Evolutionary conservation across 1,140 invertebrate genomes (phyloP).

Genomic region (Halyomorpha halys): DNA sequence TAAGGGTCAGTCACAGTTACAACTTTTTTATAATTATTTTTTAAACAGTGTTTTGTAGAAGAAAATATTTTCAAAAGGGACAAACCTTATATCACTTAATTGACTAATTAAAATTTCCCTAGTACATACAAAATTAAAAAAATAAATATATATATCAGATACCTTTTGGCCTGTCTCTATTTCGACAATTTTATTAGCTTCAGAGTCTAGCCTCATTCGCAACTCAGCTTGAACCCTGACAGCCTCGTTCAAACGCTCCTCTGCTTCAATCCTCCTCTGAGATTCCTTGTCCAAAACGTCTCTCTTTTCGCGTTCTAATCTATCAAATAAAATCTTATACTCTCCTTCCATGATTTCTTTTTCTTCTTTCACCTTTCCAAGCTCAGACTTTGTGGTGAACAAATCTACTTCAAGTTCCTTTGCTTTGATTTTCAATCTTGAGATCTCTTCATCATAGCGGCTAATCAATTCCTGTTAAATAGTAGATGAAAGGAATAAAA

Average conservation of each 20-base stretch:
- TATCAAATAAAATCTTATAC: neutral
- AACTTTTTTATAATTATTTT: too few species aligned
- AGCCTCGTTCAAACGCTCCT: slow-evolving; percentile 17
- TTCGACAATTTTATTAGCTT: neutral
- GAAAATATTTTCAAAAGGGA: too few species aligned
- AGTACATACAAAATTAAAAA: too few species aligned
- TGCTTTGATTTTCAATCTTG: neutral
- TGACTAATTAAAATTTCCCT: too few species aligned
- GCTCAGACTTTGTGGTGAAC: neutral
- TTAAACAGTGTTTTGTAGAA: too few species aligned
- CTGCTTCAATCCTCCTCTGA: slow-evolving; percentile 25
- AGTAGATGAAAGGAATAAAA: neutral
- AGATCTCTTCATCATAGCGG: neutral
- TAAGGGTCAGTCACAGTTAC: too few species aligned
- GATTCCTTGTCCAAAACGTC: slow-evolving; percentile 16
- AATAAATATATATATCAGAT: neutral
- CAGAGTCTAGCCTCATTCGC: slow-evolving; percentile 16
- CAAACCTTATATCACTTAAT: too few species aligned
- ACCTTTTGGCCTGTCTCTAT: neutral
- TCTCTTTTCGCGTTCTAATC: neutral
- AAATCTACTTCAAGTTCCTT: slow-evolving; percentile 3
- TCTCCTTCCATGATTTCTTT: slow-evolving; percentile 5
- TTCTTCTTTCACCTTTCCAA: neutral
- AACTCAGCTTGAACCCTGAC: slow-evolving; percentile 18
- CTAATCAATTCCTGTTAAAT: neutral